Conservation (phyloP, 2,888 invertebrate genomes). For the Glyphotaelius pellucidus region DNA sequence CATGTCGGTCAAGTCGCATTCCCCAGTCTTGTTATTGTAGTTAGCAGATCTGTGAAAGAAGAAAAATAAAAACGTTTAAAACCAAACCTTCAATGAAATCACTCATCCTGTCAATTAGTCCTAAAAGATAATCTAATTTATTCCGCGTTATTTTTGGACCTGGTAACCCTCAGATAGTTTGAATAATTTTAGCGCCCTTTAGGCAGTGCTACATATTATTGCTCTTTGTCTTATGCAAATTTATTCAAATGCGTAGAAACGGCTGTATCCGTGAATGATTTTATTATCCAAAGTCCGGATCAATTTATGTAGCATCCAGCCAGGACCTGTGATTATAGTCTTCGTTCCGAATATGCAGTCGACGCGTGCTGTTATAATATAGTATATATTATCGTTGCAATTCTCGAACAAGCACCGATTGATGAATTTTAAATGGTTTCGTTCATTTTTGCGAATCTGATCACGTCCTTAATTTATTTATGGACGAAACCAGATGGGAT, state of each 20-base stretch:
- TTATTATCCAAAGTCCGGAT: not conserved
- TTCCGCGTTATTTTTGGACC: not conserved
- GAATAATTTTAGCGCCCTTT: constrained; percentile 9
- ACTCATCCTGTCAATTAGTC: not conserved
- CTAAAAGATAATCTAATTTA: not conserved
- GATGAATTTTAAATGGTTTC: not conserved
- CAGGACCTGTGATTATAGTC: not conserved
- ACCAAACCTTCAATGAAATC: constrained; percentile 13
- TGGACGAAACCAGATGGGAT: not conserved
- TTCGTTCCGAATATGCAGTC: not conserved
- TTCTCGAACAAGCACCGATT: not conserved
- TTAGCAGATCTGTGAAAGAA: constrained; percentile 87
- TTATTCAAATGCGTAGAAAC: not conserved
- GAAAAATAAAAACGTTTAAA: constrained; percentile 52
- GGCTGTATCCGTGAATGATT: not conserved
- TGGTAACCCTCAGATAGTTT: not conserved
- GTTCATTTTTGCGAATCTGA: not conserved
- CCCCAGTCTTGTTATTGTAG: constrained; percentile 90
- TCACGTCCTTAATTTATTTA: not conserved
- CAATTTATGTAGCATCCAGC: not conserved
- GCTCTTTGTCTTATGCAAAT: constrained; percentile 12
- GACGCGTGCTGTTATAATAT: not conserved
- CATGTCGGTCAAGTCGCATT: constrained; percentile 93
- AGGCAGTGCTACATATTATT: constrained; percentile 8
- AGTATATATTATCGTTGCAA: not conserved